A percentile compares a stretch with the other conserved stretches of the same genome.
Evolutionary conservation across 2,113 vertebrate genomes (phyloP).

Genomic region (Donacobius atricapilla): DNA sequence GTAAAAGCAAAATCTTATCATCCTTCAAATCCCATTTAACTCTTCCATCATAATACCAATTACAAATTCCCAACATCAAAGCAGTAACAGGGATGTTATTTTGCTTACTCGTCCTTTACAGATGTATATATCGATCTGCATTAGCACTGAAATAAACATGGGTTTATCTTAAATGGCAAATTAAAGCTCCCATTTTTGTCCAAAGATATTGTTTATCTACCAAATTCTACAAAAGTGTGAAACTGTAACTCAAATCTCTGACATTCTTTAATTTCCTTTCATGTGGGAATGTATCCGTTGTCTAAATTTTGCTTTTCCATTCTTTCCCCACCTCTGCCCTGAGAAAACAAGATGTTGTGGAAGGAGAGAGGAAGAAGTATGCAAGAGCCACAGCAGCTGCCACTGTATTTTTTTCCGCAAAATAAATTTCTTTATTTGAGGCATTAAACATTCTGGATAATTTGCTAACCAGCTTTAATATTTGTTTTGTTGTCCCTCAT

Average conservation of each 20-base stretch:
- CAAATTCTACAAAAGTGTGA: not conserved
- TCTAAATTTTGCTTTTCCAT: not conserved
- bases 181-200: not conserved
- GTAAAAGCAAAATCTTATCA: not conserved
- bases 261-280: not conserved
- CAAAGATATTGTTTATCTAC: not conserved
- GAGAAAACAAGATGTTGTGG: not conserved
- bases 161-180: not conserved
- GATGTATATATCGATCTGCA: not conserved
- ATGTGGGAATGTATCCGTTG: not conserved
- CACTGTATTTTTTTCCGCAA: not conserved
- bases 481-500: not conserved
- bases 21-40: not conserved
- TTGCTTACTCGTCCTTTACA: not conserved
- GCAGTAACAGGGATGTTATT: not conserved
- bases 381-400: not conserved
- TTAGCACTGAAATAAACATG: not conserved
- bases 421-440: not conserved
- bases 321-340: not conserved
- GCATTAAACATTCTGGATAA: not conserved
- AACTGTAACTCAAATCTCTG: not conserved
- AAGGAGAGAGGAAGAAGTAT: not conserved
- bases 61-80: not conserved
- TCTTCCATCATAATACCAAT: not conserved
- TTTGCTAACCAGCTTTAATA: not conserved